Conservation (phyloP, 92 coral and sea anemone species). For the Bergia puertoricense region DNA sequence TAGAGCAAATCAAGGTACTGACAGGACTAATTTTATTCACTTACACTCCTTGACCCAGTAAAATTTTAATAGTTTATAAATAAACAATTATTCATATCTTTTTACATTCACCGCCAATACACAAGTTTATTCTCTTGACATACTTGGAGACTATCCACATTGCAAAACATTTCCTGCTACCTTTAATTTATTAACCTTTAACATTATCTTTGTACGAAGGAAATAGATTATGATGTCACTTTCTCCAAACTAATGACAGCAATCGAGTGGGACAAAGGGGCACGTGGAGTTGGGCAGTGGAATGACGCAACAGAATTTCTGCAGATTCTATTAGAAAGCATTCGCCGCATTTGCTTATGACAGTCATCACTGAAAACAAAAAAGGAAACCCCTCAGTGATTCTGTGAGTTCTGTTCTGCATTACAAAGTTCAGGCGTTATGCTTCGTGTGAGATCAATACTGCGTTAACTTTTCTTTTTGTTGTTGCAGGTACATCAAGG, state of each 20-base stretch:
- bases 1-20: neutral
- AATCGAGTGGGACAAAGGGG: slow-evolving; percentile 9
- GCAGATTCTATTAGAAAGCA: neutral
- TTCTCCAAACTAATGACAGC: slow-evolving; percentile 26
- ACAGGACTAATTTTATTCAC: neutral
- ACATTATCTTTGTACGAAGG: neutral
- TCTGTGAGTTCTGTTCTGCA: too few relatives aligned
- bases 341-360: neutral
- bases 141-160: too few relatives aligned
- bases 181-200: neutral
- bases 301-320: slow-evolving; percentile 23
- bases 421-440: too few relatives aligned
- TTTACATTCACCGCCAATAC: neutral
- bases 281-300: slow-evolving; percentile 31
- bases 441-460: too few relatives aligned
- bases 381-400: too few relatives aligned
- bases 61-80: neutral
- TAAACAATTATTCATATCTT: neutral
- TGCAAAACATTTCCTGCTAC: neutral
- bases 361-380: too few relatives aligned
- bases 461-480: too few relatives aligned
- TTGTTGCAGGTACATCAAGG: neutral
- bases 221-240: neutral
- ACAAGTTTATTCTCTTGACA: too few relatives aligned
- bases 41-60: neutral